Percentiles rank a stretch among this genome's conserved stretches.
Conservation (phyloP, 2,113 vertebrate genomes). For the Salvelinus sp. region DNA sequence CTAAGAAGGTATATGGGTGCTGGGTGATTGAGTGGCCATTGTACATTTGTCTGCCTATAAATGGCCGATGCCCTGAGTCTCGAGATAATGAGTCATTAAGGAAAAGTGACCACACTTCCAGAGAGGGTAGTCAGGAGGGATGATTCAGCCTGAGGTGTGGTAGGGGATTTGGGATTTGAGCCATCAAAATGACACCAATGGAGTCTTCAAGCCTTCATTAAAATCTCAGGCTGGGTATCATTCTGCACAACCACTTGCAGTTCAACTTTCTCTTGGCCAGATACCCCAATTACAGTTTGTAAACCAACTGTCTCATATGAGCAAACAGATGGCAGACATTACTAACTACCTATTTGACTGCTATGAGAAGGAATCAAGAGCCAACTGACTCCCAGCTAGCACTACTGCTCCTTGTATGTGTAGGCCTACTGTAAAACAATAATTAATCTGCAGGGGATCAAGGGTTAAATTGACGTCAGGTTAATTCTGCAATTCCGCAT, state of each 20-base stretch:
- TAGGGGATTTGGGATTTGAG: not conserved
- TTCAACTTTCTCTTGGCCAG: not conserved
- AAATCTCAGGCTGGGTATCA: not conserved
- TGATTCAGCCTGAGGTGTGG: no score
- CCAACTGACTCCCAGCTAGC: not conserved
- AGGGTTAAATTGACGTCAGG: constrained; percentile 20
- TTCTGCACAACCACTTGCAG: not conserved
- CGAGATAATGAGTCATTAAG: no score
- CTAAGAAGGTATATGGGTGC: not conserved
- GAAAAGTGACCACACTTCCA: no score
- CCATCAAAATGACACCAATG: not conserved
- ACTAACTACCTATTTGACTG: not conserved
- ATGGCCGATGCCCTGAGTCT: no score
- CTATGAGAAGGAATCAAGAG: not conserved
- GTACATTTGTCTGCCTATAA: no score
- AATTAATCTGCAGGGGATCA: constrained; percentile 56
- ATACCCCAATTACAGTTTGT: not conserved
- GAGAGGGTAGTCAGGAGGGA: no score
- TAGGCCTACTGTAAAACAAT: constrained; percentile 30
- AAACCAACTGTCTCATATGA: not conserved
- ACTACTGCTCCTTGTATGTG: not conserved
- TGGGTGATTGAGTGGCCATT: no score
- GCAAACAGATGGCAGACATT: not conserved
- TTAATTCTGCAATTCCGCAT: constrained; percentile 4
- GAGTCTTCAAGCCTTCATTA: not conserved